phyloP scores from a whole-genome alignment of 2,888 invertebrate species.

The Dryocosmus kuriphilus region DNA sequence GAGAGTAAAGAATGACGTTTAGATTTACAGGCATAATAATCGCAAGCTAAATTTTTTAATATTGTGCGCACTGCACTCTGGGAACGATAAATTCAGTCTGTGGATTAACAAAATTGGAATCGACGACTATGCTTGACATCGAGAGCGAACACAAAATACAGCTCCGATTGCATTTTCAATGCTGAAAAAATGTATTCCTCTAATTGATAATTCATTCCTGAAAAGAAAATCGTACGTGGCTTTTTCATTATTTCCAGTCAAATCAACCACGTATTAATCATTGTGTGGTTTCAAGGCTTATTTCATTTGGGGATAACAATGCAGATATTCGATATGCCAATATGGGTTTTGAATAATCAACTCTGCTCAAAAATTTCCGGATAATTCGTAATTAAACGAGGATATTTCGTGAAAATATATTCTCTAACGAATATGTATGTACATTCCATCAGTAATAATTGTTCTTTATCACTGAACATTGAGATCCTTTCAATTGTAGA shows the following conservation, averaged over 20 bases:
- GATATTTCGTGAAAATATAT: too few species aligned
- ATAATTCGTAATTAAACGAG: background rate
- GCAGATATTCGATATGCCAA: background rate
- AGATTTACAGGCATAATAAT: slow-evolving; percentile 18
- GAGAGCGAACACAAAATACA: slow-evolving; percentile 13
- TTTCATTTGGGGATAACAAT: background rate
- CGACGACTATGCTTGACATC: slow-evolving; percentile 8
- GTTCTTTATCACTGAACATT: too few species aligned
- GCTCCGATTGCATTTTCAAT: slow-evolving; percentile 2
- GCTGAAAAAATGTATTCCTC: background rate
- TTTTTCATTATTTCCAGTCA: background rate
- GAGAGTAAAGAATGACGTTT: slow-evolving; percentile 5
- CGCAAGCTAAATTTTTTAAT: slow-evolving; percentile 25
- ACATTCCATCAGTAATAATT: too few species aligned
- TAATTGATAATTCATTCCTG: background rate
- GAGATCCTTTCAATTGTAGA: too few species aligned
- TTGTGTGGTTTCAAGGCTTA: background rate
- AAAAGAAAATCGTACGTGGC: background rate
- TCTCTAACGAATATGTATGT: too few species aligned
- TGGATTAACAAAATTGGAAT: slow-evolving; percentile 22
- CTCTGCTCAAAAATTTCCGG: background rate
- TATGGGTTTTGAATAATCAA: background rate
- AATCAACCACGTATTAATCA: background rate
- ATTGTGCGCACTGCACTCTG: slow-evolving; percentile 34
- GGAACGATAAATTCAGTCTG: slow-evolving; percentile 10